phyloP scores from a whole-genome alignment of 2,113 vertebrate species.

The Bubo blakistoni region DNA sequence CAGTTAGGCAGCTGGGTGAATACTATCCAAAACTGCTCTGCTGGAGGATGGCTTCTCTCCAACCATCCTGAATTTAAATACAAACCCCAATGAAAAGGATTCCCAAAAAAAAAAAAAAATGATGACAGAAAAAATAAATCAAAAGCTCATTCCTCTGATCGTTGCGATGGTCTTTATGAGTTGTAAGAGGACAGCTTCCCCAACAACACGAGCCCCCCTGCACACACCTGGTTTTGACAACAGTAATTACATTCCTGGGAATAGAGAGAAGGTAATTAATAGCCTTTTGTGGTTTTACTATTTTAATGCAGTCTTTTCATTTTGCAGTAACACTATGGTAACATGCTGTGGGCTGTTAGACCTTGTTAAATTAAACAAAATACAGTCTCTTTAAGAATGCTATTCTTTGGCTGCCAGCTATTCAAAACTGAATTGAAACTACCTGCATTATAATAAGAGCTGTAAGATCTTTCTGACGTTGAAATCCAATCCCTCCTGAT shows the following conservation, averaged over 20 bases:
- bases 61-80: constrained; percentile 35
- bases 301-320: constrained; percentile 59
- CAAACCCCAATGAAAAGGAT: constrained; percentile 17
- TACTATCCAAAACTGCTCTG: constrained; percentile 32
- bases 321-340: constrained; percentile 34
- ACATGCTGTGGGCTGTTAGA: constrained; percentile 60
- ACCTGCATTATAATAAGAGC: constrained; percentile 49
- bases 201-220: background rate
- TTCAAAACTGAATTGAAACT: constrained; percentile 55
- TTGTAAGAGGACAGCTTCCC: background rate
- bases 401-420: constrained; percentile 65
- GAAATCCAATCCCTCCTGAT: constrained; percentile 58
- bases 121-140: background rate
- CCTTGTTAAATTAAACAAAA: constrained; percentile 70
- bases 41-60: constrained; percentile 47
- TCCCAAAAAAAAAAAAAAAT: background rate
- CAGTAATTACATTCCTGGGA: constrained; percentile 60
- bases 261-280: constrained; percentile 52
- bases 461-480: constrained; percentile 56
- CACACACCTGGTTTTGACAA: constrained; percentile 47
- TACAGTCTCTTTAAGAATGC: constrained; percentile 50
- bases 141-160: constrained; percentile 41
- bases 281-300: constrained; percentile 53
- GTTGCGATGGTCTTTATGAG: background rate
- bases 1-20: constrained; percentile 57